Base-by-base conservation (phyloP, 2,797 vertebrate species). In the Pangasius krempfi region DNA sequence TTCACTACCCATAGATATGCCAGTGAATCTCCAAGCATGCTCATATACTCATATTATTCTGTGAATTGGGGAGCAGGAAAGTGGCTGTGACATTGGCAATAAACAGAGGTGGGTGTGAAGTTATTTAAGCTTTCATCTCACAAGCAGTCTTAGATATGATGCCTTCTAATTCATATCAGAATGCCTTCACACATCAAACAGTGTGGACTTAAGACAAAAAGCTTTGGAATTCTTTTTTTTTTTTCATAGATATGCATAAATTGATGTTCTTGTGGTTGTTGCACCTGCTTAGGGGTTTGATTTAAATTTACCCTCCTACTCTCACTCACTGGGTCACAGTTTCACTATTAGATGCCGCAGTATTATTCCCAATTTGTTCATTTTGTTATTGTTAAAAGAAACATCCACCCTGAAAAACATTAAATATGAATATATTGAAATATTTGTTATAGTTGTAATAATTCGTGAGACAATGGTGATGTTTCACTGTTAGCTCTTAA, bases 151-250 rank as follows among this genome's bases (percentile, higher is more conserved):
- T 72, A 82, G 81, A 76, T 79, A 90, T 75, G 78, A 70, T 90
- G 50, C 37, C 79, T 86, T 85, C 40, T 47, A 78, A 88, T 86
- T 89, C 88, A 66, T 50, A 92, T 86, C 44, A 44, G 44, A 44
- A 44, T 44, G 44, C 44, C 44, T 44, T 56, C 40, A 50, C 27
- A 76, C 44, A n/a, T 44, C 37, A 68, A 18, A 30, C 10, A 37
- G 33, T 18, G 7, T 40, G 30, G 3, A 33, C 33, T 72, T 37
- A 3, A 47, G 25, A 81, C 72, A 81, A 73, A 84, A 79, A 54
- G 44, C 47, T 80, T 86, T 68, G 72, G 72, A 56, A 87, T 87
- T 79, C 88, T 79, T 82, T 84, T 75, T 75, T 84, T 75, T 75
- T 7, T 50, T n/a, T 3, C 25, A 52, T 18, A 16, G 4, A 50